Percentiles rank a stretch among this genome's conserved stretches.
phyloP scores from a whole-genome alignment of 2,113 vertebrate genomes.

The Dermatemys mawii region DNA sequence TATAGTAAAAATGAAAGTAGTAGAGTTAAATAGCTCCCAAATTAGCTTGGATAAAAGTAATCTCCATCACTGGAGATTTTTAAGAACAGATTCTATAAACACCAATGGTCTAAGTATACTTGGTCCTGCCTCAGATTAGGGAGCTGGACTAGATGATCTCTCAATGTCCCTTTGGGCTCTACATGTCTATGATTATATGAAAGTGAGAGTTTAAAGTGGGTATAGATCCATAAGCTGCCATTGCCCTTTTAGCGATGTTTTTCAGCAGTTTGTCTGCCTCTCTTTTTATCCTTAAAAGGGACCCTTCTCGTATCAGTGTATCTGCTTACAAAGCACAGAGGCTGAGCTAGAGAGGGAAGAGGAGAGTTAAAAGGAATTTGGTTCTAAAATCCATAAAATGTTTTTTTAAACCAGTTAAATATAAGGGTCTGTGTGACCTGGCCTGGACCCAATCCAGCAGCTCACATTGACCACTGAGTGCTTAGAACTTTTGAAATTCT shows the following conservation, averaged over 20 bases:
- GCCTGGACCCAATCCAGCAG: background rate
- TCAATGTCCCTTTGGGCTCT: too few species aligned
- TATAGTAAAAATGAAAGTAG: background rate
- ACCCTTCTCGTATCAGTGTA: background rate
- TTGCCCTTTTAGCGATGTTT: background rate
- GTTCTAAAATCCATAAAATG: background rate
- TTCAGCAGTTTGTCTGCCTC: background rate
- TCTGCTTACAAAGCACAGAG: background rate
- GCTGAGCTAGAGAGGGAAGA: background rate
- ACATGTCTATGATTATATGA: background rate
- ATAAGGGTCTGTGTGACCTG: background rate
- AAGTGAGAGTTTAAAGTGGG: background rate
- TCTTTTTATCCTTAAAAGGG: background rate
- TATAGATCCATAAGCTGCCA: background rate
- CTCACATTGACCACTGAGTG: background rate
- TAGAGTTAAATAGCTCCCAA: background rate
- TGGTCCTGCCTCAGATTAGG: too few species aligned
- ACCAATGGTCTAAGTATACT: too few species aligned
- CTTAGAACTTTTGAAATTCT: background rate
- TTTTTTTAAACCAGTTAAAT: background rate
- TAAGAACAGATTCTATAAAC: background rate
- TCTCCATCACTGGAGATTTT: background rate
- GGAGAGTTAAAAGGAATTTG: background rate
- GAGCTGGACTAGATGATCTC: too few species aligned
- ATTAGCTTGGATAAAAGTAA: background rate